Percentiles rank a stretch among this genome's conserved stretches.
Conservation (phyloP, 1,140 invertebrate genomes). For the Caerostris extrusa region DNA sequence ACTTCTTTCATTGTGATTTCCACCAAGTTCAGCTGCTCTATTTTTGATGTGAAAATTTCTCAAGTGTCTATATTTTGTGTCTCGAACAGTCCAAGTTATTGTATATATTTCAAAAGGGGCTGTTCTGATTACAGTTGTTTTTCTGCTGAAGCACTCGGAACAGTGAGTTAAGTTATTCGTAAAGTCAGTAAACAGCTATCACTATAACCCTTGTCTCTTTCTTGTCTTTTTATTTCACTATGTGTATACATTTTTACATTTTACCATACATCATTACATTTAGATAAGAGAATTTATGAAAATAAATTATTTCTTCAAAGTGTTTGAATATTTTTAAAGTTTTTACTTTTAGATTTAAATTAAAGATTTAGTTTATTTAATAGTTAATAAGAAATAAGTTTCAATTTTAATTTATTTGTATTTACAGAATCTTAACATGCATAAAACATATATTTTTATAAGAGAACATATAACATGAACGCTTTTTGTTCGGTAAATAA, state of each 20-base stretch:
- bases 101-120: conserved; percentile 78
- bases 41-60: conserved; percentile 80
- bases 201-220: conserved; percentile 56
- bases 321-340: neutral
- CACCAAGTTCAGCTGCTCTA: conserved; percentile 79
- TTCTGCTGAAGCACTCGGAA: conserved; percentile 79
- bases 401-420: too few relatives aligned
- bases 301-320: neutral
- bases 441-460: too few relatives aligned
- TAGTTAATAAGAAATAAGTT: too few relatives aligned
- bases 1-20: conserved; percentile 80
- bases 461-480: too few relatives aligned
- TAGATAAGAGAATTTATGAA: neutral
- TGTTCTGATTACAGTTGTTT: conserved; percentile 74
- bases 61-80: conserved; percentile 79
- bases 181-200: conserved; percentile 78
- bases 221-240: conserved; percentile 18
- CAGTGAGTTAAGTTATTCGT: conserved; percentile 80
- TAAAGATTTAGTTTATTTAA: neutral
- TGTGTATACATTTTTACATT: conserved; percentile 7
- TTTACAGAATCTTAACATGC: too few relatives aligned
- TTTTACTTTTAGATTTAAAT: neutral
- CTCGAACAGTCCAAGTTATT: conserved; percentile 79
- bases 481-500: too few relatives aligned
- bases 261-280: conserved; percentile 5